Base-by-base conservation (phyloP, 2,113 vertebrate genomes). In the Boleophthalmus pectinirostris region DNA sequence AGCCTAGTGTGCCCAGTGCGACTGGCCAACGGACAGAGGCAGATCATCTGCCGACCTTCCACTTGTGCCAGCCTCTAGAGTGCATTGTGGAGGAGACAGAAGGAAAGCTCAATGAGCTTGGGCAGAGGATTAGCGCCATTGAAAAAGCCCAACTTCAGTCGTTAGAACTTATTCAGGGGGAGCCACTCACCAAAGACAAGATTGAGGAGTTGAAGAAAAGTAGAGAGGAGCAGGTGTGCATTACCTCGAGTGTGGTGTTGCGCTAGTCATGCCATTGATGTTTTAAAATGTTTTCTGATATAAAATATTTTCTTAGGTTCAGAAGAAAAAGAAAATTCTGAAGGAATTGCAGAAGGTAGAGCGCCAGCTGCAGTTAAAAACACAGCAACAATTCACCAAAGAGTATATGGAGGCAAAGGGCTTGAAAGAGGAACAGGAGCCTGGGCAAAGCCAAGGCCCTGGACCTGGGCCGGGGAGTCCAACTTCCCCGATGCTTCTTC, bases 201-300 rank as follows among this genome's bases (percentile, higher is more conserved):
- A 99, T 99, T 84, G 98, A 99, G 94, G 98, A 99, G 94, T 93
- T 99, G 84, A 99, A 98, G 95, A 98, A 98, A 93, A 99, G 97
- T 93, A 91, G 98, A 86, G 98, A 99, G 93, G 98, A 99, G 88
- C 98, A 99, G 96, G 91, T 92, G 87, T 58, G 58, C 64, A 64
- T 51, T 9, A 60, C 25, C 6, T 8, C 16, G 15, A 10, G 20
- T 51, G 1, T 51, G 16, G 49, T 2, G 8, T 18, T 21, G n/a
- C 49, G 0, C 49, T 51, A 20, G 15, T 51, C 15, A 18, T 54
- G 51, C 20, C 16, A 18, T 49, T 49, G 15, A 49, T 3, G 56
- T 25, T 15, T 14, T 58, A 15, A 6, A 25, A 14, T 24, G 3
- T 58, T 58, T 24, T 25, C 23, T 58, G 23, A 58, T 25, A 58